These are phyloP conservation scores for Brassicogethes aeneus DNA, from an alignment of 2,888 invertebrate genomes.

Conservation along the genomic window DNA sequence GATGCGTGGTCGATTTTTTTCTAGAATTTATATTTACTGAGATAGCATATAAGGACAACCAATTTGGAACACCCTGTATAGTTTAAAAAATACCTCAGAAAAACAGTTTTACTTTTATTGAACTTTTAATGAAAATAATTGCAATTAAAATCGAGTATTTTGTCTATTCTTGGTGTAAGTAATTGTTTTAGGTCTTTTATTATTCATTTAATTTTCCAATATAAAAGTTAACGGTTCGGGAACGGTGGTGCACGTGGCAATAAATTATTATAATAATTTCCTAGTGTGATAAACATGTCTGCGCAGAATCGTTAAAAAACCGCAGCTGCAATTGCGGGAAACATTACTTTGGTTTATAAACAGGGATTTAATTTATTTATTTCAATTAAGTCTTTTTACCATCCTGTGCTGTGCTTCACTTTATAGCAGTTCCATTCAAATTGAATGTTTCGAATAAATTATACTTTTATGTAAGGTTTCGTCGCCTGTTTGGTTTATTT, in stretches of 20 bases:
- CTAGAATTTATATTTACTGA: too few species aligned
- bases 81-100: too few species aligned
- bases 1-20: too few species aligned
- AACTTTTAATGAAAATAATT: too few species aligned
- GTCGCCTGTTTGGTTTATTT: background rate
- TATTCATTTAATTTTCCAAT: too few species aligned
- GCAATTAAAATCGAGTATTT: too few species aligned
- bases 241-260: background rate
- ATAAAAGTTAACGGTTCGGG: background rate
- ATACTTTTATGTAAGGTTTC: background rate
- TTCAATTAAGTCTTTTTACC: conserved; percentile 11
- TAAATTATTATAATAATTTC: background rate
- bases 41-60: too few species aligned
- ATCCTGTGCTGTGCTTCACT: conserved; percentile 1
- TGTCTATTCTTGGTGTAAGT: too few species aligned
- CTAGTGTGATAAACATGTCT: background rate
- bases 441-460: background rate
- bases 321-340: conserved; percentile 9
- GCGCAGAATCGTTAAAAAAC: conserved; percentile 2
- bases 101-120: too few species aligned
- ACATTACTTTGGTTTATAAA: conserved; percentile 6
- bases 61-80: too few species aligned
- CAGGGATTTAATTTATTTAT: conserved; percentile 9
- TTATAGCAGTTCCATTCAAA: background rate
- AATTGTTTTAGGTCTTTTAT: too few species aligned